Percentiles rank a stretch among this genome's conserved stretches.
Evolutionary conservation across 2,113 vertebrate genomes (phyloP).

Genomic region (Bettongia penicillata): DNA sequence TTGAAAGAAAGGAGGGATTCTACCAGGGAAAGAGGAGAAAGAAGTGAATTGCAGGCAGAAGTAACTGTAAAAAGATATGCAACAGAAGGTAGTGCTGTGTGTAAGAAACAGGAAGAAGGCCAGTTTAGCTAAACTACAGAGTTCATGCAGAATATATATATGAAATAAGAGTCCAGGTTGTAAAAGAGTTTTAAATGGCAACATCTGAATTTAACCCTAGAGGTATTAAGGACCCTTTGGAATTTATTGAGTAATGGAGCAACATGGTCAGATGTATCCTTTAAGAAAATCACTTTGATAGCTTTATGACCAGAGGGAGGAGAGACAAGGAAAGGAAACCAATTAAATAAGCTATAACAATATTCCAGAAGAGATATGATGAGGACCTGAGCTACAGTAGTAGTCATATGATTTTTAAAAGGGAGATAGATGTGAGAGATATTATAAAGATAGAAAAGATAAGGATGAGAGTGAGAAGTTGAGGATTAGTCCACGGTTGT

Average conservation of each 20-base stretch:
- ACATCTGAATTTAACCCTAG: background rate
- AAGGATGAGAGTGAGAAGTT: background rate
- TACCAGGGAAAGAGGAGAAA: background rate
- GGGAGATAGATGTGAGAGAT: background rate
- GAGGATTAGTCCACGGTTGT: background rate
- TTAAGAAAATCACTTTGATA: background rate
- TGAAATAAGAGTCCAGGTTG: background rate
- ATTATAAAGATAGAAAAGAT: background rate
- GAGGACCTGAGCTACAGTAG: background rate
- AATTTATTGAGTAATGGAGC: background rate
- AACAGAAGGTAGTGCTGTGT: background rate
- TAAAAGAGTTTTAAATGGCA: background rate
- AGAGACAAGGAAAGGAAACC: background rate
- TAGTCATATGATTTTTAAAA: background rate
- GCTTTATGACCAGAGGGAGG: background rate
- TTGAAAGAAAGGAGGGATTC: background rate
- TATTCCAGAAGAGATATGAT: background rate
- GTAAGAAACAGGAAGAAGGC: background rate
- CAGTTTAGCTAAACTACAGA: background rate
- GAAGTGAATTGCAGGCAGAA: background rate
- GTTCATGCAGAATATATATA: background rate
- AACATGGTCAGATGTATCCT: background rate
- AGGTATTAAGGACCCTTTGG: background rate
- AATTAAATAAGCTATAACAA: background rate
- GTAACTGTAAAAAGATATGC: background rate